Evolutionary conservation across 2,797 vertebrate species (phyloP).

Genomic region (Enteromius paludinosus): DNA sequence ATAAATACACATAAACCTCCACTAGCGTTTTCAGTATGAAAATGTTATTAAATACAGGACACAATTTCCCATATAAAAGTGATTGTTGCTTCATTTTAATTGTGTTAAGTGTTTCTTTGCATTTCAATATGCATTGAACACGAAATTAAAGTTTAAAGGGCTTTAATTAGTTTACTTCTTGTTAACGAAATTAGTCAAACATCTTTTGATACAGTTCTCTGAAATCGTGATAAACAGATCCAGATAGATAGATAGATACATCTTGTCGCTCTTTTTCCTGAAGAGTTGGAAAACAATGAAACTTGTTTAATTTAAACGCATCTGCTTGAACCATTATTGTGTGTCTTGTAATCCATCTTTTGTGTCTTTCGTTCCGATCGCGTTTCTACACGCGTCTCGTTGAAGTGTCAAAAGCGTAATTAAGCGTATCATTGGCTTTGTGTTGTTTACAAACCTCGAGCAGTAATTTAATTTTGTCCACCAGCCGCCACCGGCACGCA

Average conservation of each 20-base stretch:
- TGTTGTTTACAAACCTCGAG: slow-evolving; percentile 82
- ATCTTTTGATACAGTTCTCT: neutral
- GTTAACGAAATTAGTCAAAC: neutral
- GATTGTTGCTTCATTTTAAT: neutral
- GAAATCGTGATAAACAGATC: neutral
- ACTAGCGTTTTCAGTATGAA: neutral
- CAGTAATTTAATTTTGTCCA: slow-evolving; percentile 83
- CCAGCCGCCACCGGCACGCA: slow-evolving; percentile 77
- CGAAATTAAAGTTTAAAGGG: neutral
- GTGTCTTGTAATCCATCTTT: slow-evolving; percentile 41
- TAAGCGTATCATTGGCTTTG: slow-evolving; percentile 85
- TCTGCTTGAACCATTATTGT: slow-evolving; percentile 31
- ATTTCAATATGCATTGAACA: neutral
- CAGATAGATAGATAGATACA: neutral
- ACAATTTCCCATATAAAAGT: neutral
- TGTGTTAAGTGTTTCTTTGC: neutral
- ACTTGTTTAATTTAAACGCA: slow-evolving; percentile 15
- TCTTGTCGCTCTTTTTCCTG: neutral
- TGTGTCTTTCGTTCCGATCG: slow-evolving; percentile 8
- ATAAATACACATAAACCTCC: neutral
- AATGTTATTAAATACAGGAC: neutral
- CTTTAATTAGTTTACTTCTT: neutral
- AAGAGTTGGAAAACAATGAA: neutral
- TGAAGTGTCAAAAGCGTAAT: slow-evolving; percentile 74
- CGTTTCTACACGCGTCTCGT: slow-evolving; percentile 47